Conservation (phyloP, 1,140 invertebrate species). For the Pachypeltis micranthus region DNA sequence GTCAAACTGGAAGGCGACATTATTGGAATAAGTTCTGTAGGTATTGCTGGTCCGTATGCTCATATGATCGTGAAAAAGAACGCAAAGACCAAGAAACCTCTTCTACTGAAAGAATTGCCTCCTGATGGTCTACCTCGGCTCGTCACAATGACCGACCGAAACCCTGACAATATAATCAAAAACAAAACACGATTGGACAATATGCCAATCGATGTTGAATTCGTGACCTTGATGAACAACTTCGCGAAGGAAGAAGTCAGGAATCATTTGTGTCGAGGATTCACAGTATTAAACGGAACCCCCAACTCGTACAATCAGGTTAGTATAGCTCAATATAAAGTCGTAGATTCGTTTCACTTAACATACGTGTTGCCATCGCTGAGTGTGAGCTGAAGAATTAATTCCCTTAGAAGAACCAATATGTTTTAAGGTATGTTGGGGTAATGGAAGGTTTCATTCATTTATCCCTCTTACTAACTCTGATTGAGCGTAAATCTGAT, state of each 20-base stretch:
- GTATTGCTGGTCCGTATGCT: conserved; percentile 51
- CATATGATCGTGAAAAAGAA: conserved; percentile 40
- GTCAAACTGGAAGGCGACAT: conserved; percentile 36
- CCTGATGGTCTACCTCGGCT: conserved; percentile 26
- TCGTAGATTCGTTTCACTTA: no score
- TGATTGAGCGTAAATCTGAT: no score
- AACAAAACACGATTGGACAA: neutral
- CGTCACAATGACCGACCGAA: conserved; percentile 26
- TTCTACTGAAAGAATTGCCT: conserved; percentile 10
- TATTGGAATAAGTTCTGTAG: conserved; percentile 49
- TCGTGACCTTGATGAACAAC: conserved; percentile 12
- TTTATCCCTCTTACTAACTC: no score
- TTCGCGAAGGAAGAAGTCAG: conserved; percentile 1
- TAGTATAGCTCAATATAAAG: no score
- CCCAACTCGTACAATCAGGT: neutral
- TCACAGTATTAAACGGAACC: conserved; percentile 27
- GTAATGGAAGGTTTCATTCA: no score
- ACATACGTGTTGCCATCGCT: no score
- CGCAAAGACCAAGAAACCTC: conserved; percentile 18
- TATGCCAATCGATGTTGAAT: conserved; percentile 38
- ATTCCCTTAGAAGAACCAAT: no score
- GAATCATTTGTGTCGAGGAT: conserved; percentile 16
- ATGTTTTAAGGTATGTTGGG: no score
- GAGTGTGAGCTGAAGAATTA: no score
- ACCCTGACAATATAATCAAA: conserved; percentile 9